Evolutionary conservation across 2,797 vertebrate genomes (phyloP), one percentile per base, ranked within the genome.

Genomic region (Sebastes matsubarae): DNA sequence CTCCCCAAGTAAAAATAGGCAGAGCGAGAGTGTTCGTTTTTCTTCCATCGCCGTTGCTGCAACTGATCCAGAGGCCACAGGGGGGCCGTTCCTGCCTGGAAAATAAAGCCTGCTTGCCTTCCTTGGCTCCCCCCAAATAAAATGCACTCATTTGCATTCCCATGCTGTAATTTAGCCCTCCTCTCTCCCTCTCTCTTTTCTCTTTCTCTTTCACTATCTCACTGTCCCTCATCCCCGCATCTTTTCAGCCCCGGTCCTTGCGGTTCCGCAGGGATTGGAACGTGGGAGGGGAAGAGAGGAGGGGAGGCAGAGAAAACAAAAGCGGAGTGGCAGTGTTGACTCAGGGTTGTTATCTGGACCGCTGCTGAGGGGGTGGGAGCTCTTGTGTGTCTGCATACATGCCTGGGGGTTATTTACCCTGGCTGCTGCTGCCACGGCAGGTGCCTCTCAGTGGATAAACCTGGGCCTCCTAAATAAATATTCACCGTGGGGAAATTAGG

Each of bases 121-220:
- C 83, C 67, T 72, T 75, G 79, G 82, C 85, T 79, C 72, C 78
- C 87, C 89, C 85, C 72, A 87, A 89, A 86, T 83, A 87, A 90
- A 86, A 89, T 54, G 72, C 78, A 50, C 87, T 91, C 59, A 93
- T 94, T 93, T 93, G 87, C 93, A 92, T 93, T 88, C 85, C 77
- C 88, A 82, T 88, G 88, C 80, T 90, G 85, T 90, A 90, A 91
- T 93, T 91, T 92, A 90, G 77, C 76, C 77, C 73, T 81, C 50
- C 72, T 69, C 73, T 75, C 50, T 12, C 29, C 61, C 42, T 68
- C 66, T 61, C 18, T 82, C 46, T 75, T 34, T 22, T 60, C 34
- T 29, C 8, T 76, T 34, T 80, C 72, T 82, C 65, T 82, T 84
- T 85, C 67, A 75, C 77, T 82, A 88, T 92, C 87, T 82, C 57